phyloP scores from a whole-genome alignment of 2,888 invertebrate genomes.

The Agrotis puta region DNA sequence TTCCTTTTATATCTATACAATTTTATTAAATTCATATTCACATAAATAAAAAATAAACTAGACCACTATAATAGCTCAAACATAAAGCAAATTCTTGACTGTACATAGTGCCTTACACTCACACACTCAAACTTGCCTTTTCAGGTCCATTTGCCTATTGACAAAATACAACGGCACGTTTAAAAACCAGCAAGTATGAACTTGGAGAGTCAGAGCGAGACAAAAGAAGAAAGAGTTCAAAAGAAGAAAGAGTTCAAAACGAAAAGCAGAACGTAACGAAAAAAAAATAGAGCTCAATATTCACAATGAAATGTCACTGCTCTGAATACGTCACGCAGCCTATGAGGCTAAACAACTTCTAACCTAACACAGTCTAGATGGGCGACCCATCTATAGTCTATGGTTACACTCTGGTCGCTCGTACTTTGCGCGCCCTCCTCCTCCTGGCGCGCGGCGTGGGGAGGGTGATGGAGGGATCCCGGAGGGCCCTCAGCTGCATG shows the following conservation, averaged over 20 bases:
- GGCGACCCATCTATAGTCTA: constrained; percentile 50
- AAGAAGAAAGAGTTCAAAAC: constrained; percentile 1
- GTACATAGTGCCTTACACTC: constrained; percentile 13
- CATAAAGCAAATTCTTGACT: constrained; percentile 31
- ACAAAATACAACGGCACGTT: too few relatives aligned
- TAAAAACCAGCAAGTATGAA: too few relatives aligned
- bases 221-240: not conserved
- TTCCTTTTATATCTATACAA: constrained; percentile 27
- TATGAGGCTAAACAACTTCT: constrained; percentile 32
- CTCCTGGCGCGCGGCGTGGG: constrained; percentile 71
- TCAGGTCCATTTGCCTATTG: not conserved
- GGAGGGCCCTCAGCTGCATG: constrained; percentile 94
- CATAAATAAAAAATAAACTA: constrained; percentile 32
- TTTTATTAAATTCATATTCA: constrained; percentile 32
- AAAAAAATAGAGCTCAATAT: constrained; percentile 12
- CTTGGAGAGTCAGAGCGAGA: not conserved
- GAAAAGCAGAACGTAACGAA: constrained; percentile 7
- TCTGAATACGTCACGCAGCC: constrained; percentile 23
- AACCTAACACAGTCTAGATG: constrained; percentile 65
- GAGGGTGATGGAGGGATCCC: constrained; percentile 86
- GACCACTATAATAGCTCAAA: constrained; percentile 13
- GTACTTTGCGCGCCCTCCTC: constrained; percentile 64
- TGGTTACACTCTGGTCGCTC: constrained; percentile 61
- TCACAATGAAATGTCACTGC: constrained; percentile 29
- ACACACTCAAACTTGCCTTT: not conserved